phyloP scores from a whole-genome alignment of 1,140 invertebrate species.

The Bombus sylvicola region DNA sequence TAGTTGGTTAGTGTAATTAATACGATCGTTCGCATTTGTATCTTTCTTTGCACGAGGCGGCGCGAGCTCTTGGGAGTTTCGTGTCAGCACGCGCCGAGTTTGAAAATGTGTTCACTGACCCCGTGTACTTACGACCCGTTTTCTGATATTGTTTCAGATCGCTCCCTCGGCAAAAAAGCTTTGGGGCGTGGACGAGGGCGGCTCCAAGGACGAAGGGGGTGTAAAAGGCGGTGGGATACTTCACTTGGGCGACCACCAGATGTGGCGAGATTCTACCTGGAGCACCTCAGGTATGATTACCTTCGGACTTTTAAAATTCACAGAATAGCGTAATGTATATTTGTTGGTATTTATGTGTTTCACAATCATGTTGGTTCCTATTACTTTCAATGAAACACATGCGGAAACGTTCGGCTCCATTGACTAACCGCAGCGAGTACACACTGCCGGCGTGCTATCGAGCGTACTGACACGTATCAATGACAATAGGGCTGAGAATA shows the following conservation, averaged over 20 bases:
- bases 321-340: not conserved
- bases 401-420: slow-evolving; percentile 25
- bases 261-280: slow-evolving; percentile 94
- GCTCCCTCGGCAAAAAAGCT: slow-evolving; percentile 93
- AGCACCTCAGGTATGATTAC: slow-evolving; percentile 88
- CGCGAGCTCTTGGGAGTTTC: slow-evolving; percentile 43
- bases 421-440: slow-evolving; percentile 16
- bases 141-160: slow-evolving; percentile 86
- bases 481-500: slow-evolving; percentile 46
- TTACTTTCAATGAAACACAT: not conserved
- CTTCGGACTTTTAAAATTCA: not conserved
- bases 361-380: not conserved
- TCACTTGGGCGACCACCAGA: slow-evolving; percentile 91
- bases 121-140: slow-evolving; percentile 60
- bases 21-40: slow-evolving; percentile 15
- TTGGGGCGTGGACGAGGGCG: slow-evolving; percentile 91
- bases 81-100: slow-evolving; percentile 20
- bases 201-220: slow-evolving; percentile 86
- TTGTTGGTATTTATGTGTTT: not conserved
- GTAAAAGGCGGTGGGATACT: slow-evolving; percentile 86
- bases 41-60: not conserved
- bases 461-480: slow-evolving; percentile 30
- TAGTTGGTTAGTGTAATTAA: slow-evolving; percentile 46
- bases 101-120: slow-evolving; percentile 51
- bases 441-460: slow-evolving; percentile 1